Base-by-base conservation (phyloP, 2,888 invertebrate genomes). In the Andrena bucephala region DNA sequence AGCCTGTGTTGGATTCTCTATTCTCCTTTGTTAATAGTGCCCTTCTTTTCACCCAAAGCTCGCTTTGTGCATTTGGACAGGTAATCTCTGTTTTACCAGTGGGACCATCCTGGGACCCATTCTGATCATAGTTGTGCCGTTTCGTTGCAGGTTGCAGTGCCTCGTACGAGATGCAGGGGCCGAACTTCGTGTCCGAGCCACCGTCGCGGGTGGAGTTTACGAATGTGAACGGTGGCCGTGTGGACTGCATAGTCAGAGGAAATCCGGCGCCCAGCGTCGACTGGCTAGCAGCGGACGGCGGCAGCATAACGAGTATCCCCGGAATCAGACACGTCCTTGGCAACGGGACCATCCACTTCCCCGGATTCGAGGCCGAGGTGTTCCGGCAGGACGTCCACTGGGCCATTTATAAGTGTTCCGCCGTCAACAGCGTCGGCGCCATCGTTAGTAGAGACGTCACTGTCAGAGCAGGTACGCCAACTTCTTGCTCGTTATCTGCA, bases 331-430 rank as follows among this genome's bases (percentile, higher is more conserved):
- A 95, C 89, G 94, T 95, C 79, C 93, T 95, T 72, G 94, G 94
- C 36, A 95, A 95, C 92, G 95, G 95, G 50, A 95, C 95, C 33
- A 93, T 95, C 65, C 94, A 95, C 89, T 95, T 95, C 90, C 95
- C 95, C 13, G 94, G 95, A 74, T 95, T 95, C 91, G 94, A 95
- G 75, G 95, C 95, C 10, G 95, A 95, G 85, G 94, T 95, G 77
- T 95, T 95, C 90, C 94, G 95, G 67, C 95, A 95, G 91, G 95
- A 95, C 90, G 95, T 95, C 42, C 95, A 95, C 88, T 95, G 95
- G 94, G 94, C 95, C 54, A 94, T 94, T 52, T 95, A 95, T 92
- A 94, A 94, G 81, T 95, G 95, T 88, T 91, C 94, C 71, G 95
- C 95, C 78, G 93, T 94, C 70, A 95, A 95, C 92, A 93, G 94